Percentiles rank a stretch among this genome's conserved stretches.
These are phyloP conservation scores for Thalpophila matura DNA, from an alignment of 2,888 invertebrate species.

Conservation along the genomic window DNA sequence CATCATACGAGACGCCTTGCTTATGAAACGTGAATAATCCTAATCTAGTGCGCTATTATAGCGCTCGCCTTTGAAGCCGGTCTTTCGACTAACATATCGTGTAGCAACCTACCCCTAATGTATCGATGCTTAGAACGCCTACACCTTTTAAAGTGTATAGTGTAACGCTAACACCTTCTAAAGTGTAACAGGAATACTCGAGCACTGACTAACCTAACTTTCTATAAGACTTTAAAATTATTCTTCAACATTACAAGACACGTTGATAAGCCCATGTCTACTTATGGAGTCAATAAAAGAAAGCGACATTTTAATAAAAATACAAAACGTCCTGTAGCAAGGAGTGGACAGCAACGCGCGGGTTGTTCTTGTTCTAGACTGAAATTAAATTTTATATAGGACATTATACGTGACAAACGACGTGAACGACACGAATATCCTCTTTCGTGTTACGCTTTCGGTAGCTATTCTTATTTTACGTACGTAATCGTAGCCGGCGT, in stretches of 20 bases:
- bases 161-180: too few relatives aligned
- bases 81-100: constrained; percentile 8
- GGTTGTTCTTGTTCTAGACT: constrained; percentile 77
- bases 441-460: constrained; percentile 73
- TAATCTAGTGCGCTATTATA: constrained; percentile 72
- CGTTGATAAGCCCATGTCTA: constrained; percentile 63
- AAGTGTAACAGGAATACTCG: too few relatives aligned
- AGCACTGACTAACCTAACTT: too few relatives aligned
- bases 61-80: constrained; percentile 32
- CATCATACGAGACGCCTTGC: constrained; percentile 63
- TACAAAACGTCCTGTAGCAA: constrained; percentile 70
- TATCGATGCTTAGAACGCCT: constrained; percentile 8
- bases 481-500: constrained; percentile 47
- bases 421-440: constrained; percentile 79
- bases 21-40: constrained; percentile 74
- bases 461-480: constrained; percentile 65
- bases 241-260: constrained; percentile 26
- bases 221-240: not conserved
- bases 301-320: constrained; percentile 72
- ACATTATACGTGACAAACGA: constrained; percentile 85
- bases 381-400: constrained; percentile 84
- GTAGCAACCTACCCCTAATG: not conserved
- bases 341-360: constrained; percentile 76
- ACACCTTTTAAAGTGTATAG: not conserved
- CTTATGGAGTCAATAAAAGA: constrained; percentile 69